Base-by-base conservation (phyloP, 2,797 vertebrate genomes). In the Sparidentex hasta region DNA sequence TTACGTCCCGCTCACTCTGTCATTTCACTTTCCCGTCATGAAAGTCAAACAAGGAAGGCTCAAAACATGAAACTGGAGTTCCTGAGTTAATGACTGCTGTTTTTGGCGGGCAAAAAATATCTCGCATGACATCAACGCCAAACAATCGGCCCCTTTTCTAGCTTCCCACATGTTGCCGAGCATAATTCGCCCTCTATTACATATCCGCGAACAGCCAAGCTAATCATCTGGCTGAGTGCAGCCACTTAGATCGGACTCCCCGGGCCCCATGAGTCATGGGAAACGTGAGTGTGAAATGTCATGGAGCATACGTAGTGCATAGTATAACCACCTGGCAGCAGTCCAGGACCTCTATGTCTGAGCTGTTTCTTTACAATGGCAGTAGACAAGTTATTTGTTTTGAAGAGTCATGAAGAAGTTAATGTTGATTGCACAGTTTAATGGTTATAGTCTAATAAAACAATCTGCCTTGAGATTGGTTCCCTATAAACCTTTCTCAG, bases 221-320 rank as follows among this genome's bases (percentile, higher is more conserved):
- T 85, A 85, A 90, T 94, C 85, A 88, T 91, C 82, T 84, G 85
- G 88, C 79, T 86, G 84, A 91, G 80, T 84, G 87, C 80, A 83
- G 81, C 72, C 80, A 87, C 89, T 92, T 91, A 82, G 52, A 87
- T 77, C 51, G 4, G 55, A 76, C 83, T 76, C 79, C 77, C 3
- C 7, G 43, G 71, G 83, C 81, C 76, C 43, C 14, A 50, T 90
- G 90, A 94, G 80, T 93, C 93, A 93, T 89, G 88, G 91, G 86
- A 86, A 87, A 78, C 84, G 21, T 65, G 78, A 85, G 85, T 84
- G 87, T 82, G 87, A 91, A 89, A 65, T 83, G 87, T 83, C 83
- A 73, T 41, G 80, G 74, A 79, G 65, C 21, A 46, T 72, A 70
- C 77, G 67, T 7, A 21, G 76, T 43, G 67, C 17, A 20, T 65